Conservation (phyloP, 2,113 vertebrate species). For the Chrysemys picta region DNA sequence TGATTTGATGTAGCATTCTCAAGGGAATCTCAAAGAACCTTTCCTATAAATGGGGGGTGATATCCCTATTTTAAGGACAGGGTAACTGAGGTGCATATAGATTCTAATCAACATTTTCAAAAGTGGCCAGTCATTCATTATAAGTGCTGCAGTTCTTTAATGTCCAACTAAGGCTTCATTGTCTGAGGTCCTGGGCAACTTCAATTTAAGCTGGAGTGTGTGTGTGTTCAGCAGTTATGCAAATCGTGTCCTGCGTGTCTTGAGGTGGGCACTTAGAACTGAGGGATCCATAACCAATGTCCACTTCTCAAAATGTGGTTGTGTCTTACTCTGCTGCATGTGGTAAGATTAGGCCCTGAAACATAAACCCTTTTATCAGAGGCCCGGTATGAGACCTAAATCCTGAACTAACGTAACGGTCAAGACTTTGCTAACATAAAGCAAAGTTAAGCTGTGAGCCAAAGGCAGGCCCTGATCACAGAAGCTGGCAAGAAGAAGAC, state of each 20-base stretch:
- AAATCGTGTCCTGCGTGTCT: neutral
- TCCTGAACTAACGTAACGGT: no score
- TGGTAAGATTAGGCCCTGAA: no score
- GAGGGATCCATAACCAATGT: neutral
- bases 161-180: neutral
- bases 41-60: neutral
- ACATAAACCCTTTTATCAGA: no score
- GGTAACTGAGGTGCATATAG: neutral
- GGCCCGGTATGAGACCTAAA: no score
- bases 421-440: no score
- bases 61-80: neutral
- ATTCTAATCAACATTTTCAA: neutral
- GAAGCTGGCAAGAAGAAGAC: no score
- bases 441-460: no score
- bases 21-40: neutral
- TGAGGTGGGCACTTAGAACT: neutral
- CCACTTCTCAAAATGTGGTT: neutral
- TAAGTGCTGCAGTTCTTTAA: neutral
- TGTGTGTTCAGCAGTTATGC: neutral
- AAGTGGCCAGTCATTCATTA: neutral
- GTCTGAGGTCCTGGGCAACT: neutral
- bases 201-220: neutral
- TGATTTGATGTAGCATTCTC: slow-evolving; percentile 18
- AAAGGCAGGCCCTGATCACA: no score
- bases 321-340: neutral